Conservation (phyloP, 2,113 vertebrate species). For the Tangachromis dhanisi region DNA sequence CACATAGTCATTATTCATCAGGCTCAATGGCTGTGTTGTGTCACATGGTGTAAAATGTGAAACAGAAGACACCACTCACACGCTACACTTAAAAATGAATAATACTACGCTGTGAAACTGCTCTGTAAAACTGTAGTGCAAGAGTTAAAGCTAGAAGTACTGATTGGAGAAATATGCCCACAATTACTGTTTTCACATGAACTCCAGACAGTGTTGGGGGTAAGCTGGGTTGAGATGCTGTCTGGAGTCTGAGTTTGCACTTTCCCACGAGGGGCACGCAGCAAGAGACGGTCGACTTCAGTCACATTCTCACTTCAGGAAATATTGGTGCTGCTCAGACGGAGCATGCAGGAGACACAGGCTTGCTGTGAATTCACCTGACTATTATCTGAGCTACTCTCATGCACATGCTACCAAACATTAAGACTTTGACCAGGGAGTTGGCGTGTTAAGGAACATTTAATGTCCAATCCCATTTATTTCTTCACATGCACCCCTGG, state of each 20-base stretch:
- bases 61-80: slow-evolving; percentile 14
- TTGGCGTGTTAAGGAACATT: background rate
- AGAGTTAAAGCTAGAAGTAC: background rate
- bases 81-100: background rate
- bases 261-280: background rate
- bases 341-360: background rate
- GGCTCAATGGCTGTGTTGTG: background rate
- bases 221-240: background rate
- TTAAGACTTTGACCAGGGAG: background rate
- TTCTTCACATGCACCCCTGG: background rate
- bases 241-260: background rate
- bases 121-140: background rate
- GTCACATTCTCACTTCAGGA: background rate
- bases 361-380: background rate
- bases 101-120: background rate
- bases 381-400: background rate
- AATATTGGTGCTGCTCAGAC: background rate
- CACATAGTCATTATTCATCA: slow-evolving; percentile 1
- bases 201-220: background rate
- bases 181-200: background rate
- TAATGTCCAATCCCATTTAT: background rate
- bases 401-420: background rate
- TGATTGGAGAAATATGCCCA: background rate
- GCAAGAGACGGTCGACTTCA: background rate
- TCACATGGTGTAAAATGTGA: slow-evolving; percentile 9